Percentiles rank a stretch among this genome's conserved stretches.
These are phyloP conservation scores for Tethea ocularis DNA, from an alignment of 2,888 invertebrate species.

Conservation along the genomic window DNA sequence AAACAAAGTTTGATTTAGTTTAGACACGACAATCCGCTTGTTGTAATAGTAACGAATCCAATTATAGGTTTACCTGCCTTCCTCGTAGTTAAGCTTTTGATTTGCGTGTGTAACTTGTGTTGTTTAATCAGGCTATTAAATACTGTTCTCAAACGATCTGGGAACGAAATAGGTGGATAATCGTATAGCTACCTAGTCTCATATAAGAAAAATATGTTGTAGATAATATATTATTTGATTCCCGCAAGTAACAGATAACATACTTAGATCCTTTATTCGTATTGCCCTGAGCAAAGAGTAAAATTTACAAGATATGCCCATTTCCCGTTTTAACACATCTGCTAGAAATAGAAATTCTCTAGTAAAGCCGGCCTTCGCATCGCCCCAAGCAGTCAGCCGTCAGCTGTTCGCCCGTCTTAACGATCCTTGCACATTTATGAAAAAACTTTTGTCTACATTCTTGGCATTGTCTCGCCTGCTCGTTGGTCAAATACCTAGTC, in stretches of 20 bases:
- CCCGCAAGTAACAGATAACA: constrained; percentile 39
- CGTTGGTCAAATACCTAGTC: constrained; percentile 45
- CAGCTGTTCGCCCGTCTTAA: constrained; percentile 69
- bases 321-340: constrained; percentile 78
- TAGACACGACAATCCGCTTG: constrained; percentile 72
- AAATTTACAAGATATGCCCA: constrained; percentile 70
- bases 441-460: constrained; percentile 76
- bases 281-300: constrained; percentile 66
- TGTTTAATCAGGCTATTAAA: not conserved
- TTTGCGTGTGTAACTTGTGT: constrained; percentile 19
- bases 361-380: constrained; percentile 51
- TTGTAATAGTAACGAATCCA: constrained; percentile 64
- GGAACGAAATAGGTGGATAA: no score
- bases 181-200: no score
- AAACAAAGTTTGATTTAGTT: constrained; percentile 80
- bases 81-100: constrained; percentile 25
- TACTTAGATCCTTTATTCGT: constrained; percentile 54
- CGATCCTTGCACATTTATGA: constrained; percentile 78
- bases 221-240: not conserved
- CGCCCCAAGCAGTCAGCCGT: constrained; percentile 72
- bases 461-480: constrained; percentile 68
- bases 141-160: not conserved
- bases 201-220: no score
- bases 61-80: constrained; percentile 44
- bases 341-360: constrained; percentile 72